These are phyloP conservation scores for Dromius quadrimaculatus DNA, from an alignment of 2,888 invertebrate genomes.

Conservation along the genomic window DNA sequence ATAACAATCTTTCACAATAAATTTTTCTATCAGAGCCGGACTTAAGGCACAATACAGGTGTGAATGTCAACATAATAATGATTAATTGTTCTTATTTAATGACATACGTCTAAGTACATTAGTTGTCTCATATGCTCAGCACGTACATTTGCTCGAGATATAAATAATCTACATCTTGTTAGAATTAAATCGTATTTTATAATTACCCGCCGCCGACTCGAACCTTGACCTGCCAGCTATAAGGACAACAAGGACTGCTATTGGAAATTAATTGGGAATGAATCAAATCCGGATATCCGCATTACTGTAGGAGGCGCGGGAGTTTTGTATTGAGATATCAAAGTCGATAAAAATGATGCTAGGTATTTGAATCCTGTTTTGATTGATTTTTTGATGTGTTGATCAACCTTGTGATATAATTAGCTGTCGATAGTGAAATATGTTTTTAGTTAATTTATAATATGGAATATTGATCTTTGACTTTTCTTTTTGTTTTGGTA, in stretches of 20 bases:
- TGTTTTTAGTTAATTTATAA: slow-evolving; percentile 19
- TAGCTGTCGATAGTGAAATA: slow-evolving; percentile 18
- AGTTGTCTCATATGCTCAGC: too few relatives aligned
- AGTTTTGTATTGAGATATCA: neutral
- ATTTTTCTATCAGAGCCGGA: slow-evolving; percentile 11
- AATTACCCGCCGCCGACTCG: slow-evolving; percentile 16
- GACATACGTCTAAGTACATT: neutral
- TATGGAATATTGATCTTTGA: slow-evolving; percentile 18
- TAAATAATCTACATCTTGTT: slow-evolving; percentile 19
- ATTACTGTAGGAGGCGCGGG: slow-evolving; percentile 23
- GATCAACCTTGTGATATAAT: slow-evolving; percentile 27
- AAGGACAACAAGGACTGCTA: slow-evolving; percentile 20
- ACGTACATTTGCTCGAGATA: neutral
- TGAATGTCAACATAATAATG: slow-evolving; percentile 11
- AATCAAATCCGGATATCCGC: slow-evolving; percentile 35
- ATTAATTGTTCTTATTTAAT: slow-evolving; percentile 20
- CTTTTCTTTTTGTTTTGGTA: too few relatives aligned
- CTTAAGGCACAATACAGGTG: slow-evolving; percentile 10
- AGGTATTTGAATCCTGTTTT: slow-evolving; percentile 13
- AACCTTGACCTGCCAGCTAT: slow-evolving; percentile 24
- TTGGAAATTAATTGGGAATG: slow-evolving; percentile 15
- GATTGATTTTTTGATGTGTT: slow-evolving; percentile 25
- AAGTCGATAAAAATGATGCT: slow-evolving; percentile 12
- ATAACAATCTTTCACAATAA: too few relatives aligned
- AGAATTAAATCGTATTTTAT: slow-evolving; percentile 30